Evolutionary conservation across 2,797 vertebrate species (phyloP).

Genomic region (Anabacerthia variegaticeps): DNA sequence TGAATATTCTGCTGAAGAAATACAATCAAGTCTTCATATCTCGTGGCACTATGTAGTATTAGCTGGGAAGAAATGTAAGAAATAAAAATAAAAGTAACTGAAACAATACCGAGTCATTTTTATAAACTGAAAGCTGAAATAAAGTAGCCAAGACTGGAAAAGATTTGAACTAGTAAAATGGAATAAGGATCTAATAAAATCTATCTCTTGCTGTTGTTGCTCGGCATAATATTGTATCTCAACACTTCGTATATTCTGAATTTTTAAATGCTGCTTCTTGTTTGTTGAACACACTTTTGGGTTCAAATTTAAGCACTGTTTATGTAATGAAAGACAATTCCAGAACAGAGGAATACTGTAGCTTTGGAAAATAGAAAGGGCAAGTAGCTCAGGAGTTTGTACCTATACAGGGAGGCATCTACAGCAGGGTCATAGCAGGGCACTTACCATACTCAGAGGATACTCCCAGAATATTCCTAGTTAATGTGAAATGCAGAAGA

Average conservation of each 20-base stretch:
- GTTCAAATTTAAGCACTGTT: neutral
- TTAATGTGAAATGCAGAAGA: neutral
- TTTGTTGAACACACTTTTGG: neutral
- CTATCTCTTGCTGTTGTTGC: neutral
- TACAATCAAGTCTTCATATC: slow-evolving; percentile 71
- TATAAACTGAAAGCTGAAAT: neutral
- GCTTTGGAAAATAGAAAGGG: neutral
- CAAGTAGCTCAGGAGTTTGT: neutral
- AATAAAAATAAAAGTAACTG: neutral
- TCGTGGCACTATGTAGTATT: slow-evolving; percentile 59
- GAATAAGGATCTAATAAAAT: neutral
- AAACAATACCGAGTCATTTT: neutral
- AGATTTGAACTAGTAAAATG: neutral
- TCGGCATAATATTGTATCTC: neutral
- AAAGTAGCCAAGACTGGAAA: neutral
- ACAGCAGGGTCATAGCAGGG: neutral
- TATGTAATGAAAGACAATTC: neutral
- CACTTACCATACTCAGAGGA: neutral
- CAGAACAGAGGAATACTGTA: neutral
- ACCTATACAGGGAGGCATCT: neutral
- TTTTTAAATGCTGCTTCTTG: neutral
- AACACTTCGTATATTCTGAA: neutral
- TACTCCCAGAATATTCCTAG: neutral
- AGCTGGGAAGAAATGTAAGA: slow-evolving; percentile 62
- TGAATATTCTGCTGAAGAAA: slow-evolving; percentile 77